phyloP scores from a whole-genome alignment of 2,797 vertebrate genomes.

The Valencia hispanica region DNA sequence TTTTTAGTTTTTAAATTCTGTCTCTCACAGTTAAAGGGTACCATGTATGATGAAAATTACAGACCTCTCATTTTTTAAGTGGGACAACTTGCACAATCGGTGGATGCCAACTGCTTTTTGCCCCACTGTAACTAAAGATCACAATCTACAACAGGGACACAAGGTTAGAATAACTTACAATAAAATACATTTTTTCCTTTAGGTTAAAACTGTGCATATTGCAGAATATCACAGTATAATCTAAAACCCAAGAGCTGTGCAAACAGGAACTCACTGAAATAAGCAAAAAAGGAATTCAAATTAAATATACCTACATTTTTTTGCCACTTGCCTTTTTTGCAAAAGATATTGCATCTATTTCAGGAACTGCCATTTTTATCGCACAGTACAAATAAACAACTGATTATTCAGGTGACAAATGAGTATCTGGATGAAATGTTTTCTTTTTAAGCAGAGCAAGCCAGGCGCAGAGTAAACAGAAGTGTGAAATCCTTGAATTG shows the following conservation, averaged over 20 bases:
- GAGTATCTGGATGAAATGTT: slow-evolving; percentile 37
- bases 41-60: too few relatives aligned
- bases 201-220: slow-evolving; percentile 13
- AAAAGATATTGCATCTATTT: slow-evolving; percentile 43
- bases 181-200: slow-evolving; percentile 10
- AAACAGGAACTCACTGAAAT: slow-evolving; percentile 26
- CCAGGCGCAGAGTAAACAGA: slow-evolving; percentile 11
- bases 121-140: too few relatives aligned
- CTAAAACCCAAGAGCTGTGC: slow-evolving; percentile 45
- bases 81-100: too few relatives aligned
- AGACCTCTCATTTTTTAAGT: too few relatives aligned
- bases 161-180: neutral
- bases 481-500: slow-evolving; percentile 51
- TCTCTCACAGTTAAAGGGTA: too few relatives aligned
- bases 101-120: too few relatives aligned
- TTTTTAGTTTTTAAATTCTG: too few relatives aligned
- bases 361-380: slow-evolving; percentile 25
- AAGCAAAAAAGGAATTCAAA: slow-evolving; percentile 13
- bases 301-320: slow-evolving; percentile 12
- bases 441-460: slow-evolving; percentile 30
- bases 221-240: slow-evolving; percentile 25
- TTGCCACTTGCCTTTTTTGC: slow-evolving; percentile 3
- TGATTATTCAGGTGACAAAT: slow-evolving; percentile 54
- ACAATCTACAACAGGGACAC: neutral
- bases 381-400: slow-evolving; percentile 13